Conservation (phyloP, 2,888 invertebrate genomes). For the Caenorhabditis uteleia region DNA sequence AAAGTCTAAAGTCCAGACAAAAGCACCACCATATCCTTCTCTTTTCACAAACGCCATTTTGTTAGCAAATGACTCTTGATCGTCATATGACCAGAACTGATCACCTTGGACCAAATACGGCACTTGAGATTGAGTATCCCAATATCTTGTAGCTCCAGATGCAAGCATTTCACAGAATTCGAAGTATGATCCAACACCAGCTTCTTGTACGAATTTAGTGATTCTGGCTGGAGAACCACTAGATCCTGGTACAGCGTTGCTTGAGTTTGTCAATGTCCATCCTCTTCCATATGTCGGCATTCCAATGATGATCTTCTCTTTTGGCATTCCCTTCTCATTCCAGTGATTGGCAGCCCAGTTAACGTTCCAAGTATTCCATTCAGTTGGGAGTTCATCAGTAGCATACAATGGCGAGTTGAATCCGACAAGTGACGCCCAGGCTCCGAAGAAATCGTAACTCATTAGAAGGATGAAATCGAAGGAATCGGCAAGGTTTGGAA, state of each 20-base stretch:
- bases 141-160: slow-evolving; percentile 81
- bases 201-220: slow-evolving; percentile 81
- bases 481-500: slow-evolving; percentile 71
- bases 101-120: slow-evolving; percentile 80
- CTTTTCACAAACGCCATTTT: slow-evolving; percentile 73
- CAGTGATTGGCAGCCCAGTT: slow-evolving; percentile 86
- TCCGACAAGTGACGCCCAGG: slow-evolving; percentile 54
- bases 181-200: slow-evolving; percentile 92
- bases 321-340: slow-evolving; percentile 65
- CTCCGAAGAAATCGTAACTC: slow-evolving; percentile 64
- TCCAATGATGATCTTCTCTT: slow-evolving; percentile 62
- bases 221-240: slow-evolving; percentile 48
- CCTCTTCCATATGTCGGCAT: slow-evolving; percentile 66
- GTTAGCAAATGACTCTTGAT: slow-evolving; percentile 82
- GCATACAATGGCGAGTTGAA: slow-evolving; percentile 58
- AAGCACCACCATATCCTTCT: slow-evolving; percentile 67
- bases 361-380: slow-evolving; percentile 57
- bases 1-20: slow-evolving; percentile 69
- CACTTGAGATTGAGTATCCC: slow-evolving; percentile 78
- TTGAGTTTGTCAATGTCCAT: slow-evolving; percentile 59
- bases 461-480: slow-evolving; percentile 63
- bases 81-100: slow-evolving; percentile 93
- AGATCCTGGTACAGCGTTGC: slow-evolving; percentile 49
- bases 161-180: slow-evolving; percentile 87
- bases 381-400: slow-evolving; percentile 42